Base-by-base conservation (phyloP, 2,113 vertebrate species). In the Syngnathus scovelli region DNA sequence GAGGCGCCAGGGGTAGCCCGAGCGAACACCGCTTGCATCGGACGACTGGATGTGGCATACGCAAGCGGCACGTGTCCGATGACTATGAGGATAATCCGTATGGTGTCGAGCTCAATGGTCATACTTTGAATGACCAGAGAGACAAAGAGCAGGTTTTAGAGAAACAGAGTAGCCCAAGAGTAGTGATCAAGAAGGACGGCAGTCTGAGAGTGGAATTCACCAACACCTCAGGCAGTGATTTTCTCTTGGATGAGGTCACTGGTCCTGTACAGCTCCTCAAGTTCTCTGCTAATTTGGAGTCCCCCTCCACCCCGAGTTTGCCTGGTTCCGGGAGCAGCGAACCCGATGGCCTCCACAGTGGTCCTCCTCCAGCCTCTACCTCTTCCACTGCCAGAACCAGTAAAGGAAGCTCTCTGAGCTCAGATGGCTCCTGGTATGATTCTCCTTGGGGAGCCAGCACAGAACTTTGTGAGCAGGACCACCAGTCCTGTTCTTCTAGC, bases 341-440 rank as follows among this genome's bases (percentile, higher is more conserved):
- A 46, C 86, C 87, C 19, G 89, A 89, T 6, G 79, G 85, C 68
- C 88, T 86, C 64, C 84, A 52, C 21, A 77, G 77, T 18, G 87
- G 69, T 51, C 91, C 52, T 63, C 78, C 90, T 0, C 87, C 90
- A 5, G 82, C 91, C 0, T 90, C 90, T 78, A 91, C 91, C 0
- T 90, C 90, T 75, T 92, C 92, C n/a, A 90, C 83, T 10, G 90
- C 92, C 69, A 92, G 91, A 64, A 96, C 94, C 54, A 98, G 95
- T 85, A 96, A 98, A 79, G 94, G 95, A 38, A 97, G 95, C 85
- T 98, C 95, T 0, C 86, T 96, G 61, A 98, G 96, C 82, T 98
- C 96, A 0, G 95, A 98, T 72, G 93, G 94, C 6, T 98, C 96
- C 1, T 98, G 96, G 95, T 98, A 96, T 21, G 96, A 98, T 82